These are phyloP conservation scores for Laothoe populi DNA, from an alignment of 2,888 invertebrate genomes.

Conservation along the genomic window DNA sequence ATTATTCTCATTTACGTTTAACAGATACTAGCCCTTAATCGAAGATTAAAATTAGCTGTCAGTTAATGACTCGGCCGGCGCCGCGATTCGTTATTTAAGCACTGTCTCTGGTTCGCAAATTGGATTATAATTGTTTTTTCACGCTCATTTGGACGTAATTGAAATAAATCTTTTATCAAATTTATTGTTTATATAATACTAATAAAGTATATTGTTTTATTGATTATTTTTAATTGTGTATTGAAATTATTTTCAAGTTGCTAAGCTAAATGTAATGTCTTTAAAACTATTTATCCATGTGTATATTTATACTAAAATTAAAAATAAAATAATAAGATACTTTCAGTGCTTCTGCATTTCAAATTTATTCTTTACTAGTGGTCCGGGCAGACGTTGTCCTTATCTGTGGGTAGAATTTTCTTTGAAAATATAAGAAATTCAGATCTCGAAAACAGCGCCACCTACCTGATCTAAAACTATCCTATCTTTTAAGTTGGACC, in stretches of 20 bases:
- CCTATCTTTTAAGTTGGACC: too few species aligned
- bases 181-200: conserved; percentile 60
- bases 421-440: too few species aligned
- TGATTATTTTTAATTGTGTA: neutral
- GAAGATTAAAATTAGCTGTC: conserved; percentile 80
- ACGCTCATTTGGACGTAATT: conserved; percentile 77
- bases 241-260: neutral
- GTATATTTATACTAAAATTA: too few species aligned
- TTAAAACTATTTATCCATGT: too few species aligned
- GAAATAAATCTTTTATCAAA: conserved; percentile 75
- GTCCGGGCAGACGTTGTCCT: too few species aligned
- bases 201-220: conserved; percentile 16
- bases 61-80: conserved; percentile 61
- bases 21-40: conserved; percentile 72
- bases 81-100: conserved; percentile 65
- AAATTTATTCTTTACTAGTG: too few species aligned
- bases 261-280: too few species aligned
- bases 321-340: too few species aligned
- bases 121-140: conserved; percentile 81
- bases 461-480: too few species aligned
- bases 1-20: conserved; percentile 65
- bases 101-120: conserved; percentile 61
- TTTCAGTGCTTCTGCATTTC: too few species aligned
- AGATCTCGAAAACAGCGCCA: too few species aligned
- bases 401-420: too few species aligned